Evolutionary conservation across 1,140 invertebrate species (phyloP), one percentile per base, ranked within the genome.

Genomic region (Triops cancriformis): DNA sequence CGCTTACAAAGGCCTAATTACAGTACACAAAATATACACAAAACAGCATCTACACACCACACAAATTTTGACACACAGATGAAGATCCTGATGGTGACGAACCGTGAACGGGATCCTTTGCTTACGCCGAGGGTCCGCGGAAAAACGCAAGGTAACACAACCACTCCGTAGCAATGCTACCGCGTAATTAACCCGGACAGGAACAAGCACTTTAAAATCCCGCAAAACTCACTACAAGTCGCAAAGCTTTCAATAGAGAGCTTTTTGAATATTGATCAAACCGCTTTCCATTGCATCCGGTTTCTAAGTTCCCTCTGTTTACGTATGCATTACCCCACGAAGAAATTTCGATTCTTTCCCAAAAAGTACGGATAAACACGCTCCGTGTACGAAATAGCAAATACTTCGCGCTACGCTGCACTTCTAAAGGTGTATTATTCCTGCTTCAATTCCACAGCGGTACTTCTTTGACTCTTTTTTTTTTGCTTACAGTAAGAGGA

Each of bases 231-330:
- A 18, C 51, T n/a, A n/a, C 14, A 64, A 9, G 45, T 14, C 45
- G 6, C 51, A 64, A 37, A 64, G 51, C 51, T 18, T 64, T 64
- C 51, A 64, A 64, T 6, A 9, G 51, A 64, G 5, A 64, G 6
- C 51, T 64, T 64, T 64, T 64, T 64, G 10, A 64, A 64, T 64
- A 64, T 64, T 64, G 51, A 64, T 64, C 51, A 64, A 64, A 64
- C 51, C 23, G 6, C 18, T 9, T 64, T 64, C 51, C 51, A 64
- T 64, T n/a, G 51, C 18, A 23, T 64, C 51, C 51, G n/a, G 31
- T 64, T 64, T 64, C 51, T 64, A 23, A n/a, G 18, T 64, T 64
- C 23, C 51, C 23, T 23, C 51, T 51, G 45, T 64, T 6, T 64
- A 64, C 51, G 23, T 23, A 64, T 23, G 14, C 14, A n/a, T 64